Percentiles rank a stretch among this genome's conserved stretches.
phyloP scores from a whole-genome alignment of 1,140 invertebrate species.

The Homarus americanus region DNA sequence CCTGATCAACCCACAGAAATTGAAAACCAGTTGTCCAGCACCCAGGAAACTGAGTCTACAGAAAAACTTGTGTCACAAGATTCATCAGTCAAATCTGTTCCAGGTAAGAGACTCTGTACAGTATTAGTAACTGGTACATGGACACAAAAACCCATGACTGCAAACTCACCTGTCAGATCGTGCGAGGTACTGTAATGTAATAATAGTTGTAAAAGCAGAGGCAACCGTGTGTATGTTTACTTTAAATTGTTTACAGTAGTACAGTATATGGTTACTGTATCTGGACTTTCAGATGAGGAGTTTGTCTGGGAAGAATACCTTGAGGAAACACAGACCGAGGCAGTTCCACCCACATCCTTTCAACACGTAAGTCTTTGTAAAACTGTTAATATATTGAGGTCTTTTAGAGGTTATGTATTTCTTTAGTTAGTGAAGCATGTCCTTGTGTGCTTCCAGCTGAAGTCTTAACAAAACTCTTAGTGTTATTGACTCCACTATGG shows the following conservation, averaged over 20 bases:
- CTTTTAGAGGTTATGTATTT: too few species aligned
- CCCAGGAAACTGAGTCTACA: neutral
- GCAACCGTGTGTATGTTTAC: neutral
- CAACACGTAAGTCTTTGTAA: slow-evolving; percentile 31
- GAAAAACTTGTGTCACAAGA: neutral
- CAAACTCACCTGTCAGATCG: too few species aligned
- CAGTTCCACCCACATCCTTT: slow-evolving; percentile 52
- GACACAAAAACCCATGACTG: too few species aligned
- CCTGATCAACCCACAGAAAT: neutral
- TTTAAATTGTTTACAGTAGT: neutral
- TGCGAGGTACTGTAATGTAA: too few species aligned
- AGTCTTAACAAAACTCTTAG: too few species aligned
- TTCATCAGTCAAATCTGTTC: neutral
- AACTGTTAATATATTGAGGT: too few species aligned
- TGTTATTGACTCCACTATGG: too few species aligned
- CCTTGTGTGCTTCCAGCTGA: too few species aligned
- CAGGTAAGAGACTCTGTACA: neutral
- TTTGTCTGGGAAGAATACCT: slow-evolving; percentile 66
- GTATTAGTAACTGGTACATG: too few species aligned
- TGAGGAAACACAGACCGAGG: slow-evolving; percentile 53
- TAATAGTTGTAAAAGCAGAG: too few species aligned
- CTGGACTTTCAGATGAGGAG: slow-evolving; percentile 42
- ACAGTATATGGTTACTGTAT: neutral
- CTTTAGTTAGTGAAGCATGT: too few species aligned
- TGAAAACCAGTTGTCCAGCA: neutral